These are phyloP conservation scores for Trachelus iudaicus DNA, from an alignment of 2,888 invertebrate genomes.

Conservation along the genomic window DNA sequence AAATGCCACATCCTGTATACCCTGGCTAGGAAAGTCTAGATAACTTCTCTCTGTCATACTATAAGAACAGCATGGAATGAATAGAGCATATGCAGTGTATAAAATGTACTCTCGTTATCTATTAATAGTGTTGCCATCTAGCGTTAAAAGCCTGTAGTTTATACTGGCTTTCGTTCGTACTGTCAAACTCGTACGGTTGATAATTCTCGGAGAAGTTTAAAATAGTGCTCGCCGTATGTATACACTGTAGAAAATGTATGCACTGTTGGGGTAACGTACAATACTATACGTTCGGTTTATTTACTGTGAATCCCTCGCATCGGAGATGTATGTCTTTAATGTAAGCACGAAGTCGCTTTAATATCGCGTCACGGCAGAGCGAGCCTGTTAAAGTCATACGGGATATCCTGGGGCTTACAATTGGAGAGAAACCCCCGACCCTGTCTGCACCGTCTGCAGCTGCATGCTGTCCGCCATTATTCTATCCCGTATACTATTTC, in stretches of 20 bases:
- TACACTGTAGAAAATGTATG: background rate
- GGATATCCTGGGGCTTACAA: slow-evolving; percentile 34
- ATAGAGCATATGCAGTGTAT: background rate
- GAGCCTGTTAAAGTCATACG: slow-evolving; percentile 35
- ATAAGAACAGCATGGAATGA: background rate
- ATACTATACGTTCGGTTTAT: background rate
- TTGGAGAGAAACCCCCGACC: background rate
- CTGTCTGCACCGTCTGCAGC: background rate
- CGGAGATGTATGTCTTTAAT: slow-evolving; percentile 14
- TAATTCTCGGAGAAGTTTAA: background rate
- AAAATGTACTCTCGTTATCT: background rate
- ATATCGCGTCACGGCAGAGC: slow-evolving; percentile 38
- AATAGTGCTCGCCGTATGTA: background rate
- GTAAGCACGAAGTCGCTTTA: slow-evolving; percentile 23
- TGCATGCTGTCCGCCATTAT: background rate
- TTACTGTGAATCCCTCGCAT: background rate
- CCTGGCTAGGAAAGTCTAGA: background rate
- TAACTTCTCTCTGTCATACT: background rate
- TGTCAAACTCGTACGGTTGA: background rate
- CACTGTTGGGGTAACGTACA: background rate
- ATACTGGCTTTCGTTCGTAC: background rate
- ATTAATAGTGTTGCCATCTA: background rate
- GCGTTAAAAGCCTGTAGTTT: background rate
- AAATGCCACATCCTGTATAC: background rate
- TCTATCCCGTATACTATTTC: background rate